Percentiles rank a stretch among this genome's conserved stretches.
Evolutionary conservation across 2,888 invertebrate species (phyloP).

Genomic region (Lasioglossum vierecki): DNA sequence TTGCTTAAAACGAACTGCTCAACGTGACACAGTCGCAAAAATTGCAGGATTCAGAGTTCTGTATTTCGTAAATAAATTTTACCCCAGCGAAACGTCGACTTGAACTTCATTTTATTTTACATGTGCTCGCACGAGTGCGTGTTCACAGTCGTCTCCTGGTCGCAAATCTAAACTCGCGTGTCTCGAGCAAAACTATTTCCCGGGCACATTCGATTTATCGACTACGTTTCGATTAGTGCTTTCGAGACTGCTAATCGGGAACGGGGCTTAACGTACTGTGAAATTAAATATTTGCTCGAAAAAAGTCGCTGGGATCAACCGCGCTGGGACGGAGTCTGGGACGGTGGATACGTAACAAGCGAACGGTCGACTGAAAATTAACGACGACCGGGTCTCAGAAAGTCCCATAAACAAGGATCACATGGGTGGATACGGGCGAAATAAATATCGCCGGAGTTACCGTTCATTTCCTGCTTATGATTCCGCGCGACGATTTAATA

Average conservation of each 20-base stretch:
- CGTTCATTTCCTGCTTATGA: conserved; percentile 46
- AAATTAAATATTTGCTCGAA: conserved; percentile 33
- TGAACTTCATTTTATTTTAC: neutral
- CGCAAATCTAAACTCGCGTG: neutral
- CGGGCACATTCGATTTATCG: neutral
- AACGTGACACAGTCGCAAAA: neutral
- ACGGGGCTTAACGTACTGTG: conserved; percentile 22
- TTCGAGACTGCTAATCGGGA: conserved; percentile 1
- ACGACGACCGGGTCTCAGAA: conserved; percentile 24
- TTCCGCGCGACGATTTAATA: neutral
- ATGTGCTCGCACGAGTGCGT: neutral
- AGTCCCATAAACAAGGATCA: neutral
- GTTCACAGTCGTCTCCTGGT: neutral
- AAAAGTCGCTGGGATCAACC: too few relatives aligned
- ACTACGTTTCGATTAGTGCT: neutral
- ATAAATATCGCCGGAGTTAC: conserved; percentile 22
- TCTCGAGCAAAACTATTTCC: neutral
- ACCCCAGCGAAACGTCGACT: neutral
- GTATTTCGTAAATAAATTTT: neutral
- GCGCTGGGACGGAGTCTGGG: neutral
- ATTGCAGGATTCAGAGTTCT: neutral
- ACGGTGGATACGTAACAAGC: conserved; percentile 24
- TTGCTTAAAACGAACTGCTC: neutral
- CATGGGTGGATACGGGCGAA: conserved; percentile 7
- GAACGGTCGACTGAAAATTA: conserved; percentile 45